Base-by-base conservation (phyloP, 92 coral and sea anemone genomes). In the Muricea muricata region DNA sequence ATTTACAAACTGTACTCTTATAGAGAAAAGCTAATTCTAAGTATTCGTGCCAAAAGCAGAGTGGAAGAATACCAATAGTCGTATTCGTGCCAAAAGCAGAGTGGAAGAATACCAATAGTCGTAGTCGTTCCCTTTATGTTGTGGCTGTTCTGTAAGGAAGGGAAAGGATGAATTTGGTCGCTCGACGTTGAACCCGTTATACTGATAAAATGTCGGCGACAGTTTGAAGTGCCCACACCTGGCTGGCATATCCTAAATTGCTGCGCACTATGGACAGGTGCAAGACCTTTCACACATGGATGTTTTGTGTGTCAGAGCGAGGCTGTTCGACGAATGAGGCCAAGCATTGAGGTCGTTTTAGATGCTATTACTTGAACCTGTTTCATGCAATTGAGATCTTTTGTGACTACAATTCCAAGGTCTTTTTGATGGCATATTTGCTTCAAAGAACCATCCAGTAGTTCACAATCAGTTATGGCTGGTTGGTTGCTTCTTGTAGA, bases 161-260 rank as follows among this genome's bases (percentile, higher is more conserved):
- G 20, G 79, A 67, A 54, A 86, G 89, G 14, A 79, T 79, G 56
- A 28, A 86, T 54, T 79, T 86, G 79, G 89, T 86, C 14, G 74
- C 84, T 85, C 80, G 79, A 9, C 86, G 78, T 50, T 86, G 86
- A 12, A 79, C 52, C 70, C 74, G 67, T 68, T 86, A 80, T 28
- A 86, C 71, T 45, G 21, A 23, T 21, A 47, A 30, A 15, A 86
- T 68, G 58, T 56, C 85, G 40, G 29, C 26, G 60, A 87, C 87
- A 81, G 77, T 35, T 39, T 86, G 86, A 18, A 85, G 75, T 85
- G 55, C 80, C 90, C 86, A 85, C 28, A 75, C 77, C 34, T 73
- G 80, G 80, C 80, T 73, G 55, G 32, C 14, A 23, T 73, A 73
- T 23, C 58, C 80, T 39, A 73, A 37, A n/a, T 73, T 73, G 15